Evolutionary conservation across 2,888 invertebrate genomes (phyloP).

Genomic region (Phymatocera aterrima): DNA sequence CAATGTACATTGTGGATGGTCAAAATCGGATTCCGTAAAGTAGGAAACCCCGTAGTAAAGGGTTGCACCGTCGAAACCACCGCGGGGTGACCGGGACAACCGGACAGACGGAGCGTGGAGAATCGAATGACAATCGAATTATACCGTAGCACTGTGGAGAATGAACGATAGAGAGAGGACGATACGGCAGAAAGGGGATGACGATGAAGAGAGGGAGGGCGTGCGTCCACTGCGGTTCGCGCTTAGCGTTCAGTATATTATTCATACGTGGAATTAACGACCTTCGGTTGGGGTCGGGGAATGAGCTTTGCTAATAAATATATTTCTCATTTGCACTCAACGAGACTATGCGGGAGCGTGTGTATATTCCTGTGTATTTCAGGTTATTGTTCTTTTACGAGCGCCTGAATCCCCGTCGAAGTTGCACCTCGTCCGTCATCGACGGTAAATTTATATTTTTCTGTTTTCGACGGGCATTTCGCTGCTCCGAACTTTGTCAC

Average conservation of each 20-base stretch:
- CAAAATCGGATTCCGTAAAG: not conserved
- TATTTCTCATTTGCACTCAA: slow-evolving; percentile 50
- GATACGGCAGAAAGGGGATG: not conserved
- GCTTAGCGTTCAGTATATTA: slow-evolving; percentile 57
- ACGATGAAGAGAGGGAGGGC: slow-evolving; percentile 28
- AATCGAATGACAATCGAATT: slow-evolving; percentile 72
- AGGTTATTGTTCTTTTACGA: slow-evolving; percentile 44
- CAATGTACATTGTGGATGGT: not conserved
- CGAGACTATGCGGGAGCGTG: not conserved
- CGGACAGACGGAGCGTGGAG: slow-evolving; percentile 59
- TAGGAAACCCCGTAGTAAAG: slow-evolving; percentile 32
- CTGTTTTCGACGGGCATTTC: not conserved
- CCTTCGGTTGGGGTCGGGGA: slow-evolving; percentile 39
- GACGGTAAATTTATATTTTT: not conserved
- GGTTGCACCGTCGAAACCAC: slow-evolving; percentile 43
- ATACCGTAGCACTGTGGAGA: slow-evolving; percentile 63
- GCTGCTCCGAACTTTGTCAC: not conserved
- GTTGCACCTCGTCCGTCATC: slow-evolving; percentile 27
- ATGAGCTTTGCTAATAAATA: slow-evolving; percentile 47
- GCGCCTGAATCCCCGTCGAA: slow-evolving; percentile 19
- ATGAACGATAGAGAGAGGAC: not conserved
- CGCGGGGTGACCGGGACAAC: slow-evolving; percentile 51
- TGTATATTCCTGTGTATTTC: slow-evolving; percentile 13
- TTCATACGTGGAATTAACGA: slow-evolving; percentile 65
- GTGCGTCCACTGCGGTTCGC: slow-evolving; percentile 47